Evolutionary conservation across 2,888 invertebrate species (phyloP).

Genomic region (Pristionchus maxplancki): DNA sequence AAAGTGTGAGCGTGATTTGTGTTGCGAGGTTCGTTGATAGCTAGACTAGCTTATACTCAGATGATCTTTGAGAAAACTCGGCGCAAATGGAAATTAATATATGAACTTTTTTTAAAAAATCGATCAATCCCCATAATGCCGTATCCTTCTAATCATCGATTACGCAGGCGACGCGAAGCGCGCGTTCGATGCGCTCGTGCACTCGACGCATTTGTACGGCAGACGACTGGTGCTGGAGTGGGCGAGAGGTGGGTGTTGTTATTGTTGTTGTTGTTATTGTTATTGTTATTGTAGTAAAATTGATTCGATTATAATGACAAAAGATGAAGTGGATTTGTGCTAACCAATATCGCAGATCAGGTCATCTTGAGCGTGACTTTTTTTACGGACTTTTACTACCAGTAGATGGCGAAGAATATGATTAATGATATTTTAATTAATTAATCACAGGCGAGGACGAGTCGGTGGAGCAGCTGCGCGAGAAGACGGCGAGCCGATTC

Average conservation of each 20-base stretch:
- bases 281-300: not conserved
- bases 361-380: too few species aligned
- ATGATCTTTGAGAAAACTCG: not conserved
- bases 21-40: too few species aligned
- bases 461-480: conserved; percentile 86
- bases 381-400: too few species aligned
- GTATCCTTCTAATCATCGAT: not conserved
- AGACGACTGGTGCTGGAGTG: conserved; percentile 95
- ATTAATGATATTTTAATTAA: not conserved
- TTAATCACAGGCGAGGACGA: conserved; percentile 81
- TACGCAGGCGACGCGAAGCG: conserved; percentile 88
- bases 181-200: conserved; percentile 87
- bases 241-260: conserved; percentile 85
- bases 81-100: too few species aligned
- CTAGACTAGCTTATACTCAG: too few species aligned
- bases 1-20: too few species aligned
- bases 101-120: too few species aligned
- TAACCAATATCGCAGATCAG: too few species aligned
- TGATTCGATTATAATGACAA: too few species aligned
- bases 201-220: conserved; percentile 98
- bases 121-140: not conserved
- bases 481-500: conserved; percentile 70
- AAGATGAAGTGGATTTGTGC: too few species aligned
- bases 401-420: too few species aligned
- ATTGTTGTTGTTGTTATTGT: not conserved